Base-by-base conservation (phyloP, 2,888 invertebrate genomes). In the Pseudanteris insignis region DNA sequence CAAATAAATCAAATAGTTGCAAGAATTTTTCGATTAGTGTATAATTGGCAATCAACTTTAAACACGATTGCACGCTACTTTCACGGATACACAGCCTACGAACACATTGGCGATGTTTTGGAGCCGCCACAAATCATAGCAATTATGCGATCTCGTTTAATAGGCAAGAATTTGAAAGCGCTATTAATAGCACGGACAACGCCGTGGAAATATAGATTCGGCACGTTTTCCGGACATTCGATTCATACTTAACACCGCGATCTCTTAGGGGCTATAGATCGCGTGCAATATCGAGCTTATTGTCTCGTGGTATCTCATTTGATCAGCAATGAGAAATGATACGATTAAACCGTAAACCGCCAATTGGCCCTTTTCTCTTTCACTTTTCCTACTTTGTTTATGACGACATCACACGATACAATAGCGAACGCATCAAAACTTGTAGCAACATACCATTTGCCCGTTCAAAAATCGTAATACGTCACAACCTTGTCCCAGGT, bases 301-400 rank as follows among this genome's bases (percentile, higher is more conserved):
- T 71, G 71, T 70, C 68, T 68, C 36, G 33, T 50, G 62, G 55
- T 71, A 72, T 70, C 70, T 66, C 70, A 70, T 71, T 62, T 57
- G 58, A 61, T 63, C 57, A 53, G 44, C 60, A 68, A 67, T 67
- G 67, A 65, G 67, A 61, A 69, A 70, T 69, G 66, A 73, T 70
- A 72, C 62, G 63, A 65, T 69, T 69, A 65, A 67, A 63, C 64
- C 51, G 59, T 59, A 66, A 58, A 62, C 64, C 63, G 55, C n/a
- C 64, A 62, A 60, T 65, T 64, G 41, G 33, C 44, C 58, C 64
- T 51, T 53, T 50, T 48, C 57, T 58, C 46, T 63, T 57, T 59
- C 54, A 18, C 41, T 26, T 43, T 47, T 47, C 40, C 44, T 46
- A 30, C 41, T 38, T 59, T 63, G 58, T 63, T 63, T 63, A 63